Evolutionary conservation across 1,140 invertebrate genomes (phyloP), one percentile per base, ranked within the genome.

Genomic region (Cotesia typhae): DNA sequence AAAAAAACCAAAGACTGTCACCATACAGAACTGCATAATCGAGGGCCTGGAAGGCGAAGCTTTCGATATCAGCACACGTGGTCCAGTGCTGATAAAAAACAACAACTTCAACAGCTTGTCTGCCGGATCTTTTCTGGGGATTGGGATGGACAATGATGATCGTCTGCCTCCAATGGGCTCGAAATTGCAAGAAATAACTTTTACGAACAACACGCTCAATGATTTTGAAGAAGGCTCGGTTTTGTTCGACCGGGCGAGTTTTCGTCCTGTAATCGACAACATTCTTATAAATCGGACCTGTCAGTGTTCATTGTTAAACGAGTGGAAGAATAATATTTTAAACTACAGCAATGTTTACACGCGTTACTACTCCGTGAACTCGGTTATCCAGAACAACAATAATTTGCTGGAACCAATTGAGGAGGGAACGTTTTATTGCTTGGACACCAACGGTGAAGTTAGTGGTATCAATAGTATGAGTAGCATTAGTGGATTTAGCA

Each of bases 191-290:
- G 89, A 90, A 64, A 83, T 93, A 3, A 83, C 88, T 7, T 91
- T 94, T 72, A 89, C 91, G 71, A 91, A 92, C 75, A 93, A 93
- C 78, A 91, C 87, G 7, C 81, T 93, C 6, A 81, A 76, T 2
- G 79, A 80, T 64, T 88, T 92, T 76, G 87, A 88, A 17, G 87
- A 89, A 3, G 85, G 88, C 1, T 90, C 92, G 3, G 80, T 93
- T 9, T 82, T 88, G 47, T 88, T 91, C 76, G 90, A 92, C 79
- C 80, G 83, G 0, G 80, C 79, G 6, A 87, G 88, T 57, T 89
- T 92, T 55, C 82, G 86, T 4, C 78, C 88, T 4, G 87, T 89
- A 51, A 79, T 92, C 3, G 88, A 89, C 70, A 88, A 89, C 60
- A 78, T 93, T 0, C 86, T 90, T 63, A 78, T 92, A n/a, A 89